Conservation (phyloP, 2,797 vertebrate species). For the Sebastes minor region DNA sequence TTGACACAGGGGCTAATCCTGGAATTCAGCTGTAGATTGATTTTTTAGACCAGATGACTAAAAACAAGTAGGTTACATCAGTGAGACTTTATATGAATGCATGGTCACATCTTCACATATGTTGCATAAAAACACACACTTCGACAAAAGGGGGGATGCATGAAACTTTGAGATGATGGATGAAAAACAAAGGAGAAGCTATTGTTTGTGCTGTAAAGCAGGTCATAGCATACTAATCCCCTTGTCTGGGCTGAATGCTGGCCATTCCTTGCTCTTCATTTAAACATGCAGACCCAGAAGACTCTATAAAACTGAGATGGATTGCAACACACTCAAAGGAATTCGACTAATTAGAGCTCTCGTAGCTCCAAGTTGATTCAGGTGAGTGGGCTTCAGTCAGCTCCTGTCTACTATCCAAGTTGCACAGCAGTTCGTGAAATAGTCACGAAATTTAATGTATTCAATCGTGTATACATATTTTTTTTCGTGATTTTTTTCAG, state of each 20-base stretch:
- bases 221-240: slow-evolving; percentile 74
- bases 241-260: slow-evolving; percentile 49
- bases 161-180: slow-evolving; percentile 22
- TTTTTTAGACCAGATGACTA: slow-evolving; percentile 24
- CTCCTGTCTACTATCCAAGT: not conserved
- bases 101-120: not conserved
- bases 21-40: slow-evolving; percentile 72
- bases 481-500: too few species aligned
- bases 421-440: too few species aligned
- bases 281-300: not conserved
- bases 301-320: not conserved
- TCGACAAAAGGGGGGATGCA: not conserved
- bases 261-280: slow-evolving; percentile 31
- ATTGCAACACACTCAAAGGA: not conserved
- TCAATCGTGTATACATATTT: too few species aligned
- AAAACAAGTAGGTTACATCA: slow-evolving; percentile 23
- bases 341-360: not conserved
- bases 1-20: slow-evolving; percentile 75
- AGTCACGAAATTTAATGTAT: too few species aligned
- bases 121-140: not conserved
- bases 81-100: not conserved
- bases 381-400: slow-evolving; percentile 25
- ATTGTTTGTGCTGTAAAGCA: slow-evolving; percentile 73
- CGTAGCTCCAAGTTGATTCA: slow-evolving; percentile 10
- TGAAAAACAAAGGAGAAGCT: slow-evolving; percentile 51